Evolutionary conservation across 2,797 vertebrate species (phyloP).

Genomic region (Sciurus vulgaris): DNA sequence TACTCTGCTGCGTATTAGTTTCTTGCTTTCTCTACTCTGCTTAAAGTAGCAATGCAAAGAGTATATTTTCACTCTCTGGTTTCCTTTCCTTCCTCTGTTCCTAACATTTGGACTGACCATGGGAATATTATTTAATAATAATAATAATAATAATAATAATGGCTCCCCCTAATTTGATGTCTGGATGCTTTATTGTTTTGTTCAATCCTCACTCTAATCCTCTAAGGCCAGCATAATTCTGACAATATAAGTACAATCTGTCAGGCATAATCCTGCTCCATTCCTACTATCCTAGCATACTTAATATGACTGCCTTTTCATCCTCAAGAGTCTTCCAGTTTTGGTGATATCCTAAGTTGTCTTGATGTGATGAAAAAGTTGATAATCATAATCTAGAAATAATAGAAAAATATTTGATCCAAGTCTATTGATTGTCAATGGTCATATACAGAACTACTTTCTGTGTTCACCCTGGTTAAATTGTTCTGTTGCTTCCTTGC

Average conservation of each 20-base stretch:
- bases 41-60: conserved; percentile 25
- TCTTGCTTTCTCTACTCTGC: conserved; percentile 52
- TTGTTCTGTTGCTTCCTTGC: not conserved
- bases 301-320: not conserved
- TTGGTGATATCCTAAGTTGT: conserved; percentile 25
- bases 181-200: not conserved
- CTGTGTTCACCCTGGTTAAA: not conserved
- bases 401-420: not conserved
- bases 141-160: conserved; percentile 6
- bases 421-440: not conserved
- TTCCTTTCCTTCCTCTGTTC: not conserved
- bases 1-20: conserved; percentile 59
- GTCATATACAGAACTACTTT: not conserved
- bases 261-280: not conserved
- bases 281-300: not conserved
- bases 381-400: not conserved
- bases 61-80: conserved; percentile 38
- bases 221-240: not conserved
- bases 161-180: not conserved
- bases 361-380: conserved; percentile 5
- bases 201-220: not conserved
- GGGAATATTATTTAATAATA: not conserved
- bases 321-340: not conserved
- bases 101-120: not conserved
- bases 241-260: not conserved